Conservation (phyloP, 2,797 vertebrate genomes). For the Sciurus carolinensis region DNA sequence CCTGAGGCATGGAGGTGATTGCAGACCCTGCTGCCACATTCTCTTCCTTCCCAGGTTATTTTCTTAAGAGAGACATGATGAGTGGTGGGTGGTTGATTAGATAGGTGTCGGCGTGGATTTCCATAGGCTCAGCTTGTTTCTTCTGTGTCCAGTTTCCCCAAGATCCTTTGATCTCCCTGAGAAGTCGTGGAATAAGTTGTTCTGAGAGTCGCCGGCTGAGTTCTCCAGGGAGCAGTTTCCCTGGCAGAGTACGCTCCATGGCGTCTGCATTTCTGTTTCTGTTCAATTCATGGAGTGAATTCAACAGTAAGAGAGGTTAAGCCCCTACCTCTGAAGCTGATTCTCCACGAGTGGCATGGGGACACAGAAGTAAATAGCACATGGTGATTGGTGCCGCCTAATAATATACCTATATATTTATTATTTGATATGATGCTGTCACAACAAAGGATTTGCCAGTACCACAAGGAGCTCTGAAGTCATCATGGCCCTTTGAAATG, state of each 20-base stretch:
- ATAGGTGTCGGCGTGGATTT: not conserved
- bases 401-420: no score
- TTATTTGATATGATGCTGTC: not conserved
- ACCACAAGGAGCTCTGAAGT: not conserved
- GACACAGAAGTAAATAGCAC: no score
- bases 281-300: no score
- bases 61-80: not conserved
- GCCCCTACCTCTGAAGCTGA: no score
- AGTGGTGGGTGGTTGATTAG: not conserved
- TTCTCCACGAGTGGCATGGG: no score
- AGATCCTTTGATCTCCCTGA: not conserved
- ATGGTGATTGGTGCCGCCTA: no score
- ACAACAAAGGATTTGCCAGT: not conserved
- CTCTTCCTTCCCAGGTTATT: not conserved
- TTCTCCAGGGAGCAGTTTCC: not conserved
- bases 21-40: not conserved
- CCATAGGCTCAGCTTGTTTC: not conserved
- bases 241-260: not conserved
- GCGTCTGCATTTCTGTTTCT: no score
- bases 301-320: no score
- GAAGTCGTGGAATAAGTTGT: not conserved
- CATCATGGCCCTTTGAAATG: not conserved
- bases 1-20: not conserved
- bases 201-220: not conserved
- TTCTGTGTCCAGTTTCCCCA: not conserved